Percentiles rank a stretch among this genome's conserved stretches.
Evolutionary conservation across 2,113 vertebrate species (phyloP).

Genomic region (Colossoma macropomum): DNA sequence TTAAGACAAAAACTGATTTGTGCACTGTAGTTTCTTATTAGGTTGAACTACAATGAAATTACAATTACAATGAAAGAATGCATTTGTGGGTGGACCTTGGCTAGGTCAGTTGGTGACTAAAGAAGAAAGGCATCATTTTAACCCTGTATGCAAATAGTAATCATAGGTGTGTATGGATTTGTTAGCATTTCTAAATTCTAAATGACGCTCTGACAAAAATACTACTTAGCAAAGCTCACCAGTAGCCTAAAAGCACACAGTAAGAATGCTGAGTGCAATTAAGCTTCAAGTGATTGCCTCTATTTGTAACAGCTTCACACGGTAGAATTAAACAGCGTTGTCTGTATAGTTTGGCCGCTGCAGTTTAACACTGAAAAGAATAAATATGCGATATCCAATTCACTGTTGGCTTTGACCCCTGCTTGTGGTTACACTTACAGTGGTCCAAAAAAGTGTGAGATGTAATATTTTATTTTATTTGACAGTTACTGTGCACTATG

Average conservation of each 20-base stretch:
- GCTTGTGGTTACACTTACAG: neutral
- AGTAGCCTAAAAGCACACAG: neutral
- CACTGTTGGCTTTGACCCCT: neutral
- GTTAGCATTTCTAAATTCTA: too few species aligned
- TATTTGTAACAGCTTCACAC: neutral
- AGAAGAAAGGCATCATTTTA: too few species aligned
- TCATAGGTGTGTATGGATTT: too few species aligned
- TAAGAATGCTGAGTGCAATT: neutral
- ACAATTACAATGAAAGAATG: too few species aligned
- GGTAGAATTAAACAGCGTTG: neutral
- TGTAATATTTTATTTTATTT: conserved; percentile 33
- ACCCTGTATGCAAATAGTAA: too few species aligned
- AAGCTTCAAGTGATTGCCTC: neutral
- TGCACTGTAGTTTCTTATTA: too few species aligned
- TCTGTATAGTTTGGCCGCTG: neutral
- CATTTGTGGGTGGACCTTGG: too few species aligned
- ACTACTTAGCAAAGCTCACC: neutral
- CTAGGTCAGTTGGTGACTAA: too few species aligned
- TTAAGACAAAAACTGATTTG: too few species aligned
- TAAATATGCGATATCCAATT: neutral
- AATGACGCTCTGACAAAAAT: too few species aligned
- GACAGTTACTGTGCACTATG: conserved; percentile 23
- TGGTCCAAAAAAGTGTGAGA: neutral
- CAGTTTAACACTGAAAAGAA: neutral
- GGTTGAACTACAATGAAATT: too few species aligned